A percentile compares a stretch with the other conserved stretches of the same genome.
phyloP scores from a whole-genome alignment of 2,888 invertebrate genomes.

The Pristionchus maxplancki region DNA sequence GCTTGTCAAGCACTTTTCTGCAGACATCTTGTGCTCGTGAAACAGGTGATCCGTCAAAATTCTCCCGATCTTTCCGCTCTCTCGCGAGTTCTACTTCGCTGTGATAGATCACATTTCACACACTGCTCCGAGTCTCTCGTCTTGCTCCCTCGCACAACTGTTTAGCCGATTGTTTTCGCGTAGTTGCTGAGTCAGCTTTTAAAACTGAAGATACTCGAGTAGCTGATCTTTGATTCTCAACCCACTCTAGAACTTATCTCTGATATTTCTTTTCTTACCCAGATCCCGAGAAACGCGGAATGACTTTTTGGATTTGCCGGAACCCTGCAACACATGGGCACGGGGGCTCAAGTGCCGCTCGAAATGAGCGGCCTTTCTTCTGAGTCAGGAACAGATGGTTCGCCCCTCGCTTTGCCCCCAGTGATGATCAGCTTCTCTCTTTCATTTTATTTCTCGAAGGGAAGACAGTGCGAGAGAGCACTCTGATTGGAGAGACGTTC shows the following conservation, averaged over 20 bases:
- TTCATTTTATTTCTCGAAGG: background rate
- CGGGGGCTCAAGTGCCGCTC: background rate
- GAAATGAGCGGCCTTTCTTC: background rate
- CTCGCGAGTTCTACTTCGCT: background rate
- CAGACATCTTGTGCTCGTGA: background rate
- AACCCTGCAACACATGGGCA: background rate
- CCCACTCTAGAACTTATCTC: background rate
- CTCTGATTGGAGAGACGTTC: no score
- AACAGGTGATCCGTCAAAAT: conserved; percentile 25
- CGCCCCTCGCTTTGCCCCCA: background rate
- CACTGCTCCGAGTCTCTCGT: conserved; percentile 17
- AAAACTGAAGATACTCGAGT: background rate
- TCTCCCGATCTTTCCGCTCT: background rate
- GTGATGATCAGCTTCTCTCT: background rate
- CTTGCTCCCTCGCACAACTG: background rate
- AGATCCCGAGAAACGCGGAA: no score
- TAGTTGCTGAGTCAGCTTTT: background rate
- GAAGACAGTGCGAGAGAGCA: no score
- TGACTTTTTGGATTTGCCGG: no score
- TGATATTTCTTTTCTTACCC: no score
- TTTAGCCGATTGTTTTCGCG: background rate
- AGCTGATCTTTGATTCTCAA: background rate
- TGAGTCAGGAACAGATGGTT: background rate
- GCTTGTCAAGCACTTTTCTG: background rate
- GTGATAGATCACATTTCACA: conserved; percentile 40